A percentile compares a stretch with the other conserved stretches of the same genome.
phyloP scores from a whole-genome alignment of 2,797 vertebrate species.

The Sternarchorhynchus goeldii region DNA sequence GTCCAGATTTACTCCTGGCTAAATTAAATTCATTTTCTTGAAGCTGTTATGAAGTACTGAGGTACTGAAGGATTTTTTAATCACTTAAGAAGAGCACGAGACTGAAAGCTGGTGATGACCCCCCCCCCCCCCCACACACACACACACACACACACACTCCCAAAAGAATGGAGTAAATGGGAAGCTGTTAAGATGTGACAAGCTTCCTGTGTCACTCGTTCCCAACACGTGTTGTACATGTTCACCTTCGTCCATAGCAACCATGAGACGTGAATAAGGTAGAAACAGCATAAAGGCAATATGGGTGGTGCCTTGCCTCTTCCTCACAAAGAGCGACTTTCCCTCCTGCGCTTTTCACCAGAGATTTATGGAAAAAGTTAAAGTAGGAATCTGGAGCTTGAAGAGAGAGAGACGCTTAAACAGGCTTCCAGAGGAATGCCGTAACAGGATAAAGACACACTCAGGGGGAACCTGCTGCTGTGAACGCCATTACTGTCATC shows the following conservation, averaged over 20 bases:
- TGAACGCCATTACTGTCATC: not conserved
- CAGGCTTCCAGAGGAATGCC: not conserved
- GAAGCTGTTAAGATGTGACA: not conserved
- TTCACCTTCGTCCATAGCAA: slow-evolving; percentile 18
- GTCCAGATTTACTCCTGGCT: slow-evolving; percentile 9
- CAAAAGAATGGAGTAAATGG: not conserved
- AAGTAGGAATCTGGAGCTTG: slow-evolving; percentile 3
- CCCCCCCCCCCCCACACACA: not conserved
- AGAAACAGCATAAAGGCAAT: slow-evolving; percentile 26
- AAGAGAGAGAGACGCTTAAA: slow-evolving; percentile 11
- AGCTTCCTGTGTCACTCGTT: not conserved
- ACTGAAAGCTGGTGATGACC: not conserved
- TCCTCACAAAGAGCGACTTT: slow-evolving; percentile 37
- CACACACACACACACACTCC: not conserved
- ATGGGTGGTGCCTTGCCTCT: slow-evolving; percentile 32
- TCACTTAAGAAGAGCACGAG: not conserved
- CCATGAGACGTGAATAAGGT: slow-evolving; percentile 32
- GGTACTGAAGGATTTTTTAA: not conserved
- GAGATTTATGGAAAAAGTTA: slow-evolving; percentile 44
- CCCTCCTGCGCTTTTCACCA: slow-evolving; percentile 36
- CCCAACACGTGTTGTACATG: not conserved
- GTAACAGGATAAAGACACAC: slow-evolving; percentile 14
- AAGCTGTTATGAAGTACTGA: not conserved
- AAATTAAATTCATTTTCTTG: not conserved
- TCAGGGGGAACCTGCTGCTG: not conserved